A percentile compares a stretch with the other conserved stretches of the same genome.
Evolutionary conservation across 2,113 vertebrate species (phyloP).

Genomic region (Hippocampus abdominalis): DNA sequence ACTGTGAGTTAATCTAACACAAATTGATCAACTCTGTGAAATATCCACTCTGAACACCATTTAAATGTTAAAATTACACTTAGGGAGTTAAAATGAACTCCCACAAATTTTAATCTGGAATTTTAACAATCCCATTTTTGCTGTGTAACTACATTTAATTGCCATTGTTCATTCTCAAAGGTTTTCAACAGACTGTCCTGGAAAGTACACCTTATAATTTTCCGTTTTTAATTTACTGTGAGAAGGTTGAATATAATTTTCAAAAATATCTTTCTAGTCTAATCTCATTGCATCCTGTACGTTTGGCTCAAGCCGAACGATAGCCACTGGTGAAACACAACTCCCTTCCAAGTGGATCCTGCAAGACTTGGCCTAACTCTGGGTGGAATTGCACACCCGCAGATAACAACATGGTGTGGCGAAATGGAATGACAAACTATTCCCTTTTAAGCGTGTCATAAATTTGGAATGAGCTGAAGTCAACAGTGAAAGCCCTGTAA

Average conservation of each 20-base stretch:
- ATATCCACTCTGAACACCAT: no score
- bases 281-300: not conserved
- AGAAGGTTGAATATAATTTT: not conserved
- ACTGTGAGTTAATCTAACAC: no score
- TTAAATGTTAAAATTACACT: no score
- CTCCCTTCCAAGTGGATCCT: not conserved
- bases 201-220: not conserved
- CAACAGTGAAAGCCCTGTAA: constrained; percentile 2
- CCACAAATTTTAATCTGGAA: no score
- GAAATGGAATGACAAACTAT: not conserved
- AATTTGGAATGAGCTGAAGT: constrained; percentile 4
- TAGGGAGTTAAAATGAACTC: no score
- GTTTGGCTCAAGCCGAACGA: not conserved
- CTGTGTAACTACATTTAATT: not conserved
- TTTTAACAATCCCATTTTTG: no score
- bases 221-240: not conserved
- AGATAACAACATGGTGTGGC: constrained; percentile 1
- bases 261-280: not conserved
- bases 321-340: not conserved
- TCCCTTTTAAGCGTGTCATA: not conserved
- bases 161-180: not conserved
- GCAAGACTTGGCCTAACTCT: not conserved
- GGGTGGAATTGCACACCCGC: not conserved
- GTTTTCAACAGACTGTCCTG: not conserved
- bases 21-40: no score